Percentiles rank a stretch among this genome's conserved stretches.
Evolutionary conservation across 2,797 vertebrate species (phyloP).

Genomic region (Streptopelia turtur): DNA sequence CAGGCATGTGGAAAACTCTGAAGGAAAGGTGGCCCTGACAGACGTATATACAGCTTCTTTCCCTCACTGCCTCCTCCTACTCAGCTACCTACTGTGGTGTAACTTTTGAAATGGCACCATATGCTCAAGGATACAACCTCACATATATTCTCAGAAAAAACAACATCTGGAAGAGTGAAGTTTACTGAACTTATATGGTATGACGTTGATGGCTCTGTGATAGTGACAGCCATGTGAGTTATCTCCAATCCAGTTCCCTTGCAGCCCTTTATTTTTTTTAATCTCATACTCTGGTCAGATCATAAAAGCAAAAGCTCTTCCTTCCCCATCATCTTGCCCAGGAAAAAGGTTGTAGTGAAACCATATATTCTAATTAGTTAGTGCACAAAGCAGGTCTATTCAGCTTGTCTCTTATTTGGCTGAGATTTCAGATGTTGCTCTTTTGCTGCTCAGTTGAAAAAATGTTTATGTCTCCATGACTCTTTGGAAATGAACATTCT

Average conservation of each 20-base stretch:
- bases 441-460: not conserved
- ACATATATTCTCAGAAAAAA: constrained; percentile 24
- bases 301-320: not conserved
- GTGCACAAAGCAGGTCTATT: not conserved
- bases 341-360: not conserved
- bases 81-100: constrained; percentile 22
- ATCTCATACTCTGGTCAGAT: not conserved
- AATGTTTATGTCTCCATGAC: not conserved
- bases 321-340: not conserved
- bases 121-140: not conserved
- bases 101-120: constrained; percentile 34
- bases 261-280: not conserved
- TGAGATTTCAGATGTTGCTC: not conserved
- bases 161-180: constrained; percentile 39
- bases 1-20: not conserved
- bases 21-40: not conserved
- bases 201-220: not conserved
- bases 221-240: not conserved
- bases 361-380: not conserved
- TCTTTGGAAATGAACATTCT: not conserved
- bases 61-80: constrained; percentile 2
- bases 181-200: not conserved
- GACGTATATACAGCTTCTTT: not conserved
- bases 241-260: not conserved
- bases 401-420: not conserved